These are phyloP conservation scores for Lycopodina hypogea DNA, from an alignment of 37 sponge, comb jelly and placozoan genomes.

Conservation along the genomic window DNA sequence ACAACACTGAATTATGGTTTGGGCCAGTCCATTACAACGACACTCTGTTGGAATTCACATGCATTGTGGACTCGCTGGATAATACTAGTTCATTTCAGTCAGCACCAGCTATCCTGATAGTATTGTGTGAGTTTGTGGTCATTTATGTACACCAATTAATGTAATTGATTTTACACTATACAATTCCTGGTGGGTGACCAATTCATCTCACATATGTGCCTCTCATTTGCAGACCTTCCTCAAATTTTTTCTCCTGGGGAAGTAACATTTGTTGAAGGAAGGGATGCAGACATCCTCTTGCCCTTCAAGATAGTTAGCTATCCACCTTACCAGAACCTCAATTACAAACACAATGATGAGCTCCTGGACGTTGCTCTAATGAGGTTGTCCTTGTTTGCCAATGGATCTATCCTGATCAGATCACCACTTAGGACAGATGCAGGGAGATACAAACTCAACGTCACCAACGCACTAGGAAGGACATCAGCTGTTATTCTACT, in stretches of 20 bases:
- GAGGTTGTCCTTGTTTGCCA: neutral
- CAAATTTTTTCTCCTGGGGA: neutral
- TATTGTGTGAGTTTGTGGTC: neutral
- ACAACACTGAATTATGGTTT: neutral
- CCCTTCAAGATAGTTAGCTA: neutral
- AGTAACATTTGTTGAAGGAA: constrained; percentile 3
- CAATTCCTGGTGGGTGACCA: neutral
- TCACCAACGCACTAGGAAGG: neutral
- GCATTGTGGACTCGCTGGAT: constrained; percentile 4
- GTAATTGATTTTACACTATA: too few relatives aligned
- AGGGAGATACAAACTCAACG: neutral
- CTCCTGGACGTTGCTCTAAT: neutral
- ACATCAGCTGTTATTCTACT: constrained; percentile 10
- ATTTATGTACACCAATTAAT: too few relatives aligned
- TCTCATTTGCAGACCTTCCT: neutral
- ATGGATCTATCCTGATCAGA: constrained; percentile 6
- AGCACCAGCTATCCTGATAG: neutral
- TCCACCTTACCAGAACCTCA: neutral
- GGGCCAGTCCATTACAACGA: constrained; percentile 25
- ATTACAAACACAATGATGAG: neutral
- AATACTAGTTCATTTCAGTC: neutral
- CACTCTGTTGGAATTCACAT: constrained; percentile 5
- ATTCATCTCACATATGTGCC: neutral
- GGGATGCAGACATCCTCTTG: neutral
- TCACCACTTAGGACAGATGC: neutral